Evolutionary conservation across 2,888 invertebrate genomes (phyloP), one percentile per base, ranked within the genome.

Genomic region (Epicampocera succincta): DNA sequence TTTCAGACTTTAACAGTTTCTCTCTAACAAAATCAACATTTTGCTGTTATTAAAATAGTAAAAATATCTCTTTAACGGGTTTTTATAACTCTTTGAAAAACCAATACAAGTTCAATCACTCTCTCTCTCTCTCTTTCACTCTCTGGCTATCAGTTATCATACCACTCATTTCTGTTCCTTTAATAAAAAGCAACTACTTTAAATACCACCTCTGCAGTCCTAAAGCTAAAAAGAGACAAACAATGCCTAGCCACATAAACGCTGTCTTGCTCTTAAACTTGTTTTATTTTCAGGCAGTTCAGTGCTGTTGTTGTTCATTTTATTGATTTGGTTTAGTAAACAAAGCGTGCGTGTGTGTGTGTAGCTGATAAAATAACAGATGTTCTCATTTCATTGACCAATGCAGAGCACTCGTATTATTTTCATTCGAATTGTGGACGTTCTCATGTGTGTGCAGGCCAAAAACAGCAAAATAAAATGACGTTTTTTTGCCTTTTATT

Each of bases 381-480:
- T 87, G 87, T 86, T 87, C 86, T 87, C 89, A 87, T 87, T 89
- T 86, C 86, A 87, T 87, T 89, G 89, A 89, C 89, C 89, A 89
- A 89, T 89, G 88, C 89, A 89, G 89, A 87, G 86, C 89, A 89
- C 65, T 78, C 46, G 17, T 66, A 65, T 68, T 75, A 25, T 40
- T 56, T 42, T 9, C 40, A 19, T 46, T 4, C 17, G 9, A 12
- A 15, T 54, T 44, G 48, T 68, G 15, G 25, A 9, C 8, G 17
- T 15, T 50, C 13, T 56, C 11, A 56, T 11, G 56, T 21, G 58
- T 42, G 58, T 60, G 42, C 21, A 12, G 56, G 12, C n/a, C 25
- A 72, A 60, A 52, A 81, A 46, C 74, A 74, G 38, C 48, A 63
- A 58, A 74, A 63, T 76, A 71, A 74, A 69, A 80, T 77, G 84